Conservation (phyloP, 2,113 vertebrate genomes). For the Gopherus flavomarginatus region DNA sequence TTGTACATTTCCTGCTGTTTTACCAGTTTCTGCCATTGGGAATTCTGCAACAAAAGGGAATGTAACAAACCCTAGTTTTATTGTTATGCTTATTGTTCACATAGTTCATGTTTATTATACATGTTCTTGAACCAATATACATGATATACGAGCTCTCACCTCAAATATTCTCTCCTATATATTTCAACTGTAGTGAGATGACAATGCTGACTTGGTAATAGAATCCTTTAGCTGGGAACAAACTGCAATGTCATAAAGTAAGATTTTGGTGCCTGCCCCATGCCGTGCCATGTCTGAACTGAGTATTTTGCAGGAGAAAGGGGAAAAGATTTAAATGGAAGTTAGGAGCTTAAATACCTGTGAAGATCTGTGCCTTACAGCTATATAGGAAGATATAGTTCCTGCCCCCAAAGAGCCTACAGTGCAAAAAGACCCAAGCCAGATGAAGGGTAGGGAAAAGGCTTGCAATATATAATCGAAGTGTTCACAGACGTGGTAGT, state of each 20-base stretch:
- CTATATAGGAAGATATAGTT: background rate
- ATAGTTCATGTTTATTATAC: background rate
- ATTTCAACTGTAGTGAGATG: background rate
- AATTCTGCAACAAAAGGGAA: background rate
- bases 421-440: background rate
- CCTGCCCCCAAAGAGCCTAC: background rate
- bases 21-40: background rate
- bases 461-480: rapidly evolving
- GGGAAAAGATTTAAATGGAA: background rate
- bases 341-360: background rate
- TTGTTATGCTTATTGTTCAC: background rate
- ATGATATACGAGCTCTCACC: background rate
- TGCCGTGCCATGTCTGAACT: background rate
- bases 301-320: background rate
- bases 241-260: background rate
- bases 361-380: background rate
- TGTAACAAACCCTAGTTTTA: background rate
- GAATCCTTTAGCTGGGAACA: background rate
- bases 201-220: background rate
- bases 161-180: background rate
- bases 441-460: background rate
- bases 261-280: background rate
- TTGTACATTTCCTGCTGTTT: background rate
- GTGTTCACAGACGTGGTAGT: background rate
- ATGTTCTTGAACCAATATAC: background rate